Percentiles rank a stretch among this genome's conserved stretches.
Evolutionary conservation across 2,888 invertebrate genomes (phyloP).

Genomic region (Ptychoptera contaminata): DNA sequence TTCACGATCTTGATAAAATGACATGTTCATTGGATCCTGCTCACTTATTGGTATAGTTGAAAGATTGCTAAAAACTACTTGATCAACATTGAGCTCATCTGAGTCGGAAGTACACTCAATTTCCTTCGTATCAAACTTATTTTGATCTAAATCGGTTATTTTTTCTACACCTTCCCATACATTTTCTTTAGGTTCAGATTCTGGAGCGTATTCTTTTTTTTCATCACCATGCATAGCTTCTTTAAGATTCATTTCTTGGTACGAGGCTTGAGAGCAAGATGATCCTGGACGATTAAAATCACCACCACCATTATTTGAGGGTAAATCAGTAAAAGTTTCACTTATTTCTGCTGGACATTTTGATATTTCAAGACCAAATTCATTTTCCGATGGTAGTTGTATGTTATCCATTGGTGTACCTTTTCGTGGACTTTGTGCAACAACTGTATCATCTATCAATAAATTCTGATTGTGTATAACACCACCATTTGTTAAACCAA

Average conservation of each 20-base stretch:
- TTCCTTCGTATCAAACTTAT: not conserved
- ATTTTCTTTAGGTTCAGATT: slow-evolving; percentile 11
- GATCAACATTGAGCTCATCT: not conserved
- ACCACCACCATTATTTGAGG: slow-evolving; percentile 3
- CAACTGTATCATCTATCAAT: slow-evolving; percentile 25
- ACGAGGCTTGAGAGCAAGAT: slow-evolving; percentile 9
- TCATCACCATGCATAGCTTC: slow-evolving; percentile 18
- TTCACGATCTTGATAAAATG: slow-evolving; percentile 9
- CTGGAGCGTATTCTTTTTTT: slow-evolving; percentile 14
- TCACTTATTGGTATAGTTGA: slow-evolving; percentile 5
- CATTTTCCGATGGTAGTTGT: slow-evolving; percentile 22
- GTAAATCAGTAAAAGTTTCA: slow-evolving; percentile 15
- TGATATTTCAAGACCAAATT: slow-evolving; percentile 25
- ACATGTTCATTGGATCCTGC: slow-evolving; percentile 10
- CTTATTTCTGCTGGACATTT: slow-evolving; percentile 24
- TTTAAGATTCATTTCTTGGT: slow-evolving; percentile 16
- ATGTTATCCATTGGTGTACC: slow-evolving; percentile 32
- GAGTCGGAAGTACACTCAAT: not conserved
- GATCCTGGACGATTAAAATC: slow-evolving; percentile 7
- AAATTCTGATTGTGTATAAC: slow-evolving; percentile 7
- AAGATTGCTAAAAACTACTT: not conserved
- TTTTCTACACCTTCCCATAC: slow-evolving; percentile 8
- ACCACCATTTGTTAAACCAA: not conserved
- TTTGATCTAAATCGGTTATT: not conserved
- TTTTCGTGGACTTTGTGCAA: slow-evolving; percentile 59